Evolutionary conservation across 2,113 vertebrate genomes (phyloP).

Genomic region (Austrofundulus limnaeus): DNA sequence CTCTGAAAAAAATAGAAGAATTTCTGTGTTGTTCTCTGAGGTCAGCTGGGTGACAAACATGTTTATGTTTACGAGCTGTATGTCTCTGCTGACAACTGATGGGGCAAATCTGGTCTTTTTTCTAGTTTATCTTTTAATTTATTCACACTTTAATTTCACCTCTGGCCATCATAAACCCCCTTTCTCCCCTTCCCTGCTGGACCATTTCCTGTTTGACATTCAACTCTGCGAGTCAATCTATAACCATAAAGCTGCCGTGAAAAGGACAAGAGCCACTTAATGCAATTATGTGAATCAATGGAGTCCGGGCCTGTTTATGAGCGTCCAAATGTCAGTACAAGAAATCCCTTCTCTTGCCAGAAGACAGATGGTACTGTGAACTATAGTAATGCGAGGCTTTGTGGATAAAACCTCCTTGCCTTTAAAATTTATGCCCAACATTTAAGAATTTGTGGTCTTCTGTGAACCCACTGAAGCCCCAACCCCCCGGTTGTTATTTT

Average conservation of each 20-base stretch:
- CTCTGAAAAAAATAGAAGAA: slow-evolving; percentile 11
- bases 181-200: slow-evolving; percentile 20
- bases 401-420: slow-evolving; percentile 11
- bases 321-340: slow-evolving; percentile 46
- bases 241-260: slow-evolving; percentile 38
- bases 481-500: slow-evolving; percentile 42
- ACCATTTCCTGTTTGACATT: slow-evolving; percentile 23
- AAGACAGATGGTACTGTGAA: slow-evolving; percentile 54
- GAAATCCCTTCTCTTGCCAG: slow-evolving; percentile 36
- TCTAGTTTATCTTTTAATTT: slow-evolving; percentile 24
- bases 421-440: slow-evolving; percentile 42
- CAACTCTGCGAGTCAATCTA: slow-evolving; percentile 27
- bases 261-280: slow-evolving; percentile 46
- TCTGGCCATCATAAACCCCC: slow-evolving; percentile 10
- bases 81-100: slow-evolving; percentile 28
- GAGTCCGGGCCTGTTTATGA: slow-evolving; percentile 35
- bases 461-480: slow-evolving; percentile 32
- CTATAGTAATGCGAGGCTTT: slow-evolving; percentile 30
- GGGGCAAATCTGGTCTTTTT: slow-evolving; percentile 23
- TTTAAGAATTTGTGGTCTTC: slow-evolving; percentile 38
- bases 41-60: slow-evolving; percentile 18
- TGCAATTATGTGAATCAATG: slow-evolving; percentile 53
- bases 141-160: slow-evolving; percentile 21
- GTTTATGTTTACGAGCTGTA: slow-evolving; percentile 27
- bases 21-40: not conserved